Evolutionary conservation across 2,797 vertebrate species (phyloP).

Genomic region (Epinephelus awoara): DNA sequence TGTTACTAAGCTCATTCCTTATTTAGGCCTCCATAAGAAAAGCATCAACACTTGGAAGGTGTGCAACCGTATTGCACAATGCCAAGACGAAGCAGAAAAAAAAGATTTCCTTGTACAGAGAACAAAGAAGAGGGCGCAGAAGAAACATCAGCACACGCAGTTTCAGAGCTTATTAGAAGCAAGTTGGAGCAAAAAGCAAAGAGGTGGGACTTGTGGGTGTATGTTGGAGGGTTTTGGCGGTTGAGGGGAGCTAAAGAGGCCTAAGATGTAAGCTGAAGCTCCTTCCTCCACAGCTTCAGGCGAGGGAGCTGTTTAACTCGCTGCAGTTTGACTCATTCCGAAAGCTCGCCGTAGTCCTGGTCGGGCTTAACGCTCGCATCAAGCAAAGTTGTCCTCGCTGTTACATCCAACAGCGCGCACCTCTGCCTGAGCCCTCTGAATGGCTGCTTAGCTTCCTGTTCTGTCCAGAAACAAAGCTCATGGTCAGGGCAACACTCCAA

Average conservation of each 20-base stretch:
- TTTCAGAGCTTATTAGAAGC: slow-evolving; percentile 71
- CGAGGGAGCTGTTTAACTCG: slow-evolving; percentile 49
- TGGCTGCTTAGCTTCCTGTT: slow-evolving; percentile 51
- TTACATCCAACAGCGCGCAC: slow-evolving; percentile 29
- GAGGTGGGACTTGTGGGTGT: slow-evolving; percentile 37
- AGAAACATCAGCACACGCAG: slow-evolving; percentile 63
- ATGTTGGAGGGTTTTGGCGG: slow-evolving; percentile 30
- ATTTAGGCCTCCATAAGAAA: slow-evolving; percentile 76
- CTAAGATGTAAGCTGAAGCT: slow-evolving; percentile 50
- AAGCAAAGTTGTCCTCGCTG: slow-evolving; percentile 28
- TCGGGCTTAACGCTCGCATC: slow-evolving; percentile 54
- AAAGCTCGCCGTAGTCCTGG: slow-evolving; percentile 27
- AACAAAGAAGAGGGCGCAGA: slow-evolving; percentile 33
- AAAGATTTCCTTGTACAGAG: slow-evolving; percentile 30
- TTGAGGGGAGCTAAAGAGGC: slow-evolving; percentile 42
- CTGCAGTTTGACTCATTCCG: slow-evolving; percentile 46
- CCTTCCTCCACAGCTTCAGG: slow-evolving; percentile 51
- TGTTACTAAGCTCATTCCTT: slow-evolving; percentile 78
- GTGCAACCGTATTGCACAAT: slow-evolving; percentile 32
- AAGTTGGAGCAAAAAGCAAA: slow-evolving; percentile 45
- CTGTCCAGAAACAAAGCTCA: slow-evolving; percentile 66
- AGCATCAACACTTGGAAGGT: slow-evolving; percentile 57
- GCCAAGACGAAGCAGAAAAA: slow-evolving; percentile 29
- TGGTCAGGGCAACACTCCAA: slow-evolving; percentile 71
- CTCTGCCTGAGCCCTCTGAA: slow-evolving; percentile 50